phyloP scores from a whole-genome alignment of 2,797 vertebrate genomes.

The Urosaurus nigricauda region DNA sequence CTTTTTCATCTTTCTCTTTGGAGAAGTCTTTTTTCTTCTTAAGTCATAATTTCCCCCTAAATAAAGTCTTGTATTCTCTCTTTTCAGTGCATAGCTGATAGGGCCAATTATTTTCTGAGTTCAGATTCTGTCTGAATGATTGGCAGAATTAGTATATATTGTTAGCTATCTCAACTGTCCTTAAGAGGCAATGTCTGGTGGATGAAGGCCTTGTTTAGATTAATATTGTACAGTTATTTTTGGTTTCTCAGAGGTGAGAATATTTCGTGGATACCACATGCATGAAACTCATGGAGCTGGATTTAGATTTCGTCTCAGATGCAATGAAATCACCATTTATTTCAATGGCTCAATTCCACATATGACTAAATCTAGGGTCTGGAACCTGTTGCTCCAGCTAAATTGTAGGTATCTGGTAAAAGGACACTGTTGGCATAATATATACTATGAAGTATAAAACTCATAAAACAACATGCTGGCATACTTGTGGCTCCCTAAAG shows the following conservation, averaged over 20 bases:
- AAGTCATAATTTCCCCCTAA: not conserved
- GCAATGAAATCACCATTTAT: not conserved
- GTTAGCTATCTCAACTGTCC: not conserved
- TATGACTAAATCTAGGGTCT: not conserved
- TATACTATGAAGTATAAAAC: too few relatives aligned
- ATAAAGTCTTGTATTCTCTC: not conserved
- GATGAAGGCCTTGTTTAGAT: not conserved
- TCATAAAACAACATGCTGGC: too few relatives aligned
- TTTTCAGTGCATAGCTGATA: not conserved
- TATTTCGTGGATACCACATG: not conserved
- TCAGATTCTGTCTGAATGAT: not conserved
- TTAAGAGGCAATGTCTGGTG: not conserved
- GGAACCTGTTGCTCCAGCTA: not conserved
- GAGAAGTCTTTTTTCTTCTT: conserved; percentile 9
- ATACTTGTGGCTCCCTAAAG: too few relatives aligned
- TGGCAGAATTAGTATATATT: not conserved
- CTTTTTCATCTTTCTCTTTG: conserved; percentile 31
- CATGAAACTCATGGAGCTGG: too few relatives aligned
- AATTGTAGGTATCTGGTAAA: not conserved
- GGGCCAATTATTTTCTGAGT: not conserved
- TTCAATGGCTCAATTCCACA: not conserved
- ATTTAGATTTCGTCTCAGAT: not conserved
- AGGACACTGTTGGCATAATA: too few relatives aligned
- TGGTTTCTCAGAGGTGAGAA: not conserved
- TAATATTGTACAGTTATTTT: not conserved